Conservation (phyloP, 2,888 invertebrate species). For the Brenthis daphne region DNA sequence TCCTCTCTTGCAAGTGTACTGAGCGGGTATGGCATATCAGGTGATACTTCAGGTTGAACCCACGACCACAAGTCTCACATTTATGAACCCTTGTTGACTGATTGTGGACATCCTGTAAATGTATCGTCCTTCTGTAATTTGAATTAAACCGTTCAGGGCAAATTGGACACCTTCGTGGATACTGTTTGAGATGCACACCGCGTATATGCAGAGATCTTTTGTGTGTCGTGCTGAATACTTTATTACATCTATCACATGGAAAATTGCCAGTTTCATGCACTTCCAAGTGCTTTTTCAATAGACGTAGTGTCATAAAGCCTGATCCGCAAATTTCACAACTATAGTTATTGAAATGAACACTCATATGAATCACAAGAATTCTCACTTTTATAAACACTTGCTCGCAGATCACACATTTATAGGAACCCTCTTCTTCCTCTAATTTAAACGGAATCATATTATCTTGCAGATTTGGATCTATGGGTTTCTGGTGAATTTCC, state of each 20-base stretch:
- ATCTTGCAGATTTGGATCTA: conserved; percentile 68
- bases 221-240: conserved; percentile 69
- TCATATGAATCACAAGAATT: conserved; percentile 74
- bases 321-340: conserved; percentile 76
- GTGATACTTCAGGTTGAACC: conserved; percentile 72
- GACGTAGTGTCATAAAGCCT: conserved; percentile 71
- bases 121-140: conserved; percentile 73
- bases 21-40: conserved; percentile 71
- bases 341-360: conserved; percentile 74
- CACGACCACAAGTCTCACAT: conserved; percentile 71
- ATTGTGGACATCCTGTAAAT: conserved; percentile 73
- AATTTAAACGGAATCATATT: conserved; percentile 74
- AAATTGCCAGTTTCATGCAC: conserved; percentile 73
- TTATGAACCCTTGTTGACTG: conserved; percentile 73
- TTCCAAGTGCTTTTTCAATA: conserved; percentile 72
- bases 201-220: conserved; percentile 68
- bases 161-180: conserved; percentile 68
- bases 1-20: conserved; percentile 74
- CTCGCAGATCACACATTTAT: conserved; percentile 68
- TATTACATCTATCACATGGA: conserved; percentile 69
- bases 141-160: conserved; percentile 76
- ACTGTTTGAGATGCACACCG: conserved; percentile 72
- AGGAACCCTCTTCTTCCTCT: conserved; percentile 55
- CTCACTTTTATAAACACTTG: conserved; percentile 70
- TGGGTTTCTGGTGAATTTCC: conserved; percentile 58